Evolutionary conservation across 2,113 vertebrate genomes (phyloP).

Genomic region (Sylvicapra grimmia): DNA sequence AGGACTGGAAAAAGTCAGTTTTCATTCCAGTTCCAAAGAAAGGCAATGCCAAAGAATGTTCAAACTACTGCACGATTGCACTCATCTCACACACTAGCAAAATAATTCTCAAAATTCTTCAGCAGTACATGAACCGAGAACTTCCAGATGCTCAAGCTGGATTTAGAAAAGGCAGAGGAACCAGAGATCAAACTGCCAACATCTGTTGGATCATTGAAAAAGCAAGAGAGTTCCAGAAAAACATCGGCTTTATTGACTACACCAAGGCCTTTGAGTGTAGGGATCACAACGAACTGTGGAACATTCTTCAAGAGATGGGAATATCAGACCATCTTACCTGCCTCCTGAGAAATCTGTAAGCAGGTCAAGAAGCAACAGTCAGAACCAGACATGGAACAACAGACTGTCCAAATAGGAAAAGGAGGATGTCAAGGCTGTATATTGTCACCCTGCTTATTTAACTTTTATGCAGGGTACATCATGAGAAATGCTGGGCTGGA

Average conservation of each 20-base stretch:
- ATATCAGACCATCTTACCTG: neutral
- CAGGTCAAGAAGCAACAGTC: neutral
- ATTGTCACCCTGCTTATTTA: neutral
- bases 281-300: neutral
- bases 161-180: neutral
- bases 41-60: neutral
- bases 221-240: neutral
- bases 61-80: neutral
- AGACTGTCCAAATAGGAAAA: neutral
- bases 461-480: neutral
- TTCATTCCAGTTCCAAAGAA: neutral
- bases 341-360: neutral
- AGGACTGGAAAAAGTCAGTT: neutral
- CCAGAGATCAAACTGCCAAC: neutral
- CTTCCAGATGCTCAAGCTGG: neutral
- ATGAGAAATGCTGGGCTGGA: neutral
- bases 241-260: neutral
- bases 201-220: neutral
- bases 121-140: neutral
- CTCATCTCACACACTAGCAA: neutral
- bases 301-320: neutral
- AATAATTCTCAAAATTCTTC: neutral
- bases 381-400: neutral
- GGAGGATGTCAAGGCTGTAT: neutral
- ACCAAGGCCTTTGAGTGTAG: neutral